Conservation (phyloP, 2,113 vertebrate genomes). For the Dicrurus megarhynchus region DNA sequence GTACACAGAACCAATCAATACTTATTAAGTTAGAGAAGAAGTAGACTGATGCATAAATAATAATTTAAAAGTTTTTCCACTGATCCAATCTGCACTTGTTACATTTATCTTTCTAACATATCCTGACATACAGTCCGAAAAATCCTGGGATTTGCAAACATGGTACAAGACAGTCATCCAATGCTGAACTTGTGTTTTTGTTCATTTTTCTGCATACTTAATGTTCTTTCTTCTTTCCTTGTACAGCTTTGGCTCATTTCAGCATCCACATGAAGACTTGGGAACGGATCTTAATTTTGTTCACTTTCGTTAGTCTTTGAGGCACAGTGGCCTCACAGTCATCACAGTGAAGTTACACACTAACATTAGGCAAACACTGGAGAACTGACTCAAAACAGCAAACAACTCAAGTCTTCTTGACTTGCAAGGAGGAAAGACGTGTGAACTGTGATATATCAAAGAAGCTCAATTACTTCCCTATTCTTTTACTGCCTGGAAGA, state of each 20-base stretch:
- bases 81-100: not conserved
- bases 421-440: not conserved
- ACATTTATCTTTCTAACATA: not conserved
- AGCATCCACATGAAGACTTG: not conserved
- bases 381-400: not conserved
- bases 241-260: not conserved
- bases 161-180: not conserved
- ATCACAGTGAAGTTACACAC: not conserved
- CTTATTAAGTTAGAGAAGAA: not conserved
- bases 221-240: not conserved
- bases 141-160: not conserved
- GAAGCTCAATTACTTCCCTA: not conserved
- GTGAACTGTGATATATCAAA: not conserved
- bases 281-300: not conserved
- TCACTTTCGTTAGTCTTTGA: not conserved
- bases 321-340: not conserved
- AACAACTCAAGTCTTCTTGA: not conserved
- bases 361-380: not conserved
- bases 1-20: rapidly evolving
- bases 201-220: not conserved
- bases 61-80: not conserved
- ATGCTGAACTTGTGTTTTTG: not conserved
- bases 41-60: not conserved
- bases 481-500: not conserved
- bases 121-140: not conserved